Evolutionary conservation across 1,140 invertebrate species (phyloP).

Genomic region (Calliphora vicina): DNA sequence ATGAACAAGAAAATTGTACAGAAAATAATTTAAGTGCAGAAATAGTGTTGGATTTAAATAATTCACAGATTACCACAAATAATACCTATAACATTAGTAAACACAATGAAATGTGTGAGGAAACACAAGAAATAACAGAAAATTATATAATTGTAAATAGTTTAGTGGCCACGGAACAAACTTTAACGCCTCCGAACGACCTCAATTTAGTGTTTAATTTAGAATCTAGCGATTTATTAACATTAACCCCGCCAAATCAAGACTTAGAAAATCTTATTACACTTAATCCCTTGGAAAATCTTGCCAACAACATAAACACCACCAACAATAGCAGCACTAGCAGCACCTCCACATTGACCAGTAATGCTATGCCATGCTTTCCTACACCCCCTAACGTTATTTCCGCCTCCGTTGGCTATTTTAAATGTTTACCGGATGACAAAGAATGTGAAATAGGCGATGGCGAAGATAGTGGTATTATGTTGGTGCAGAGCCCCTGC

Average conservation of each 20-base stretch:
- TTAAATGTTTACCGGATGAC: neutral
- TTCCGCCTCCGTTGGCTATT: too few relatives aligned
- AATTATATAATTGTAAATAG: neutral
- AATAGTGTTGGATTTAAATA: neutral
- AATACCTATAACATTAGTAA: neutral
- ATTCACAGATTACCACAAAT: neutral
- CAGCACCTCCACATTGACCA: neutral
- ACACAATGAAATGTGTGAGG: too few relatives aligned
- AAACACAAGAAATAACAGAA: neutral
- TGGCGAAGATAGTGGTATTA: constrained; percentile 7
- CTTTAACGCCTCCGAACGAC: neutral
- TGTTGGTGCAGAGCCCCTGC: neutral
- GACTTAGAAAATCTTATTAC: neutral
- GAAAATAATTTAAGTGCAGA: neutral
- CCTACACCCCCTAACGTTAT: too few relatives aligned
- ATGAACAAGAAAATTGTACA: constrained; percentile 41
- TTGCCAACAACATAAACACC: neutral
- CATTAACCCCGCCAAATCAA: constrained; percentile 38
- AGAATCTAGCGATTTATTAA: constrained; percentile 38
- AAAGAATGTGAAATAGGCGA: neutral
- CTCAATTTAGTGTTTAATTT: neutral
- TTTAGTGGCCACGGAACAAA: neutral
- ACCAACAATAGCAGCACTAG: neutral
- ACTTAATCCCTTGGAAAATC: neutral
- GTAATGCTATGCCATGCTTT: neutral